Percentiles rank a stretch among this genome's conserved stretches.
Evolutionary conservation across 2,797 vertebrate genomes (phyloP).

Genomic region (Yasuhikotakia modesta): DNA sequence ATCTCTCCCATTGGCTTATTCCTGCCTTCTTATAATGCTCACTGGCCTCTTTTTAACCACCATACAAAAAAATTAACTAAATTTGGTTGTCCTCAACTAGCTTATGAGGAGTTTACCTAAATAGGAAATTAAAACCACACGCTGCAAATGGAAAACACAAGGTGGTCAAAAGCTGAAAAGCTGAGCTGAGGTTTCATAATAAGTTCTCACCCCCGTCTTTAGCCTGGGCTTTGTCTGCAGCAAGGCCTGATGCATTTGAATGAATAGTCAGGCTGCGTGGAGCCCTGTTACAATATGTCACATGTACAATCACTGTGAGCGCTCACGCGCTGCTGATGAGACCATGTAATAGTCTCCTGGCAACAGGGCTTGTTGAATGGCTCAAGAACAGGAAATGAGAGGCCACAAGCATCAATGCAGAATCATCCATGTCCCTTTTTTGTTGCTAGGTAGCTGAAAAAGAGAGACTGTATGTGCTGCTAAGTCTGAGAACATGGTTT

Average conservation of each 20-base stretch:
- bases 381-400: slow-evolving; percentile 34
- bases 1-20: background rate
- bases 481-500: slow-evolving; percentile 12
- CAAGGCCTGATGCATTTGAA: slow-evolving; percentile 4
- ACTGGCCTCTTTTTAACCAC: background rate
- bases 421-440: slow-evolving; percentile 27
- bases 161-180: background rate
- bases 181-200: slow-evolving; percentile 25
- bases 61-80: background rate
- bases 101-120: slow-evolving; percentile 3
- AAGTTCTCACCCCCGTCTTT: slow-evolving; percentile 6
- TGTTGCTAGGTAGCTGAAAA: slow-evolving; percentile 34
- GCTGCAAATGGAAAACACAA: background rate
- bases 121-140: background rate
- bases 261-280: slow-evolving; percentile 1
- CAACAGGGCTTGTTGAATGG: slow-evolving; percentile 46
- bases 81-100: slow-evolving; percentile 5
- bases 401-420: slow-evolving; percentile 10
- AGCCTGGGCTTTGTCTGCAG: background rate
- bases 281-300: slow-evolving; percentile 7
- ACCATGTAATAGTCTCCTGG: slow-evolving; percentile 42
- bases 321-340: slow-evolving; percentile 27
- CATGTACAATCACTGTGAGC: slow-evolving; percentile 24
- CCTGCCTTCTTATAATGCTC: background rate
- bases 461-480: background rate